Conservation (phyloP, 2,113 vertebrate genomes). For the Phaethon lepturus region DNA sequence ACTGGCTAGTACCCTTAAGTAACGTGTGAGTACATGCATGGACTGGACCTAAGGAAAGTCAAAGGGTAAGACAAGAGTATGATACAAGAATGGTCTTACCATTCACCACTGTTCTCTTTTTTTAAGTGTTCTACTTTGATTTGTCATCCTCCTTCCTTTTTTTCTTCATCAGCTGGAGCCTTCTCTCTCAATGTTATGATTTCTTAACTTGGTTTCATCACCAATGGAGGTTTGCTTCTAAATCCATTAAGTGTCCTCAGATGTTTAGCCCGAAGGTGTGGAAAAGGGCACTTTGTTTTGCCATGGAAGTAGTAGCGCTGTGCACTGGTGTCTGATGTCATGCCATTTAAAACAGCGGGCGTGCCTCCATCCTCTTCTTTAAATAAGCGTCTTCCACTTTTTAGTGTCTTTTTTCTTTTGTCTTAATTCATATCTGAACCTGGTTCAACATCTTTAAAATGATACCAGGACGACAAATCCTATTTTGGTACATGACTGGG, state of each 20-base stretch:
- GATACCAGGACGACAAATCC: background rate
- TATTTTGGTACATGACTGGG: background rate
- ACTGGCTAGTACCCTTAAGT: background rate
- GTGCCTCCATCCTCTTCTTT: background rate
- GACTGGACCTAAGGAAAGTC: background rate
- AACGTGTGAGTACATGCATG: background rate
- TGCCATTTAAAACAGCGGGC: rapidly evolving
- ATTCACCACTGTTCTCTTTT: background rate
- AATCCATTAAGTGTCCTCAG: background rate
- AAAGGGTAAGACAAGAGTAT: background rate
- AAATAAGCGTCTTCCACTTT: background rate
- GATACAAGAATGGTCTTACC: background rate
- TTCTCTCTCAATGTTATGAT: background rate
- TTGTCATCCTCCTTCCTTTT: background rate
- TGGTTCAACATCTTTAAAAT: background rate
- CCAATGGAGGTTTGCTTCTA: background rate
- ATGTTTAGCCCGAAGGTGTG: background rate
- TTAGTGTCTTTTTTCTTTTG: background rate
- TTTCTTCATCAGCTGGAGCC: background rate
- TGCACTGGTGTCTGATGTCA: background rate
- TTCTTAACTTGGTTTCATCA: background rate
- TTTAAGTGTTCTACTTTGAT: background rate
- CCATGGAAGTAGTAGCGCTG: background rate
- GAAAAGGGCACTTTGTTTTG: background rate
- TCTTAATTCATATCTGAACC: background rate